Evolutionary conservation across 2,888 invertebrate genomes (phyloP).

Genomic region (Lycaena phlaeas): DNA sequence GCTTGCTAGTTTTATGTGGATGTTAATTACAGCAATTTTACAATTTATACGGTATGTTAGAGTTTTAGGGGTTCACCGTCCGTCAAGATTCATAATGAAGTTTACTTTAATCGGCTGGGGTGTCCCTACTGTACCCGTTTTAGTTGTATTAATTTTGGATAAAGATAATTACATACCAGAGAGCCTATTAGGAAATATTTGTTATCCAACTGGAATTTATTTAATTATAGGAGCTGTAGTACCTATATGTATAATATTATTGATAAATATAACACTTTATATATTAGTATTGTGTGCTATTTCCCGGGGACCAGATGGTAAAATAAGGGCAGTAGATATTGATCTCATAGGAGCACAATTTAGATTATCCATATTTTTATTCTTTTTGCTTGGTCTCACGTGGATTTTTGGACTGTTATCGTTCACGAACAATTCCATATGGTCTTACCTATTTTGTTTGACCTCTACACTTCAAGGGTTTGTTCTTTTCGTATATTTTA

Average conservation of each 20-base stretch:
- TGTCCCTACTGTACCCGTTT: slow-evolving; percentile 69
- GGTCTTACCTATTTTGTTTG: slow-evolving; percentile 76
- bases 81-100: slow-evolving; percentile 75
- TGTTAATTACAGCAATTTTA: slow-evolving; percentile 78
- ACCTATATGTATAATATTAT: slow-evolving; percentile 66
- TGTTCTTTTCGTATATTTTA: slow-evolving; percentile 75
- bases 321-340: slow-evolving; percentile 51
- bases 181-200: slow-evolving; percentile 39
- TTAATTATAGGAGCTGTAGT: slow-evolving; percentile 63
- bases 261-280: slow-evolving; percentile 69
- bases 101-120: slow-evolving; percentile 77
- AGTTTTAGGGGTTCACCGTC: slow-evolving; percentile 73
- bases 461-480: slow-evolving; percentile 76
- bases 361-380: slow-evolving; percentile 70
- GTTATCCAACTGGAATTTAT: slow-evolving; percentile 68
- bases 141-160: slow-evolving; percentile 52
- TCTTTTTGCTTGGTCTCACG: slow-evolving; percentile 74
- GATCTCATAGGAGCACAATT: slow-evolving; percentile 62
- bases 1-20: slow-evolving; percentile 80
- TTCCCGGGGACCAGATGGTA: slow-evolving; percentile 61
- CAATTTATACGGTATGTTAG: slow-evolving; percentile 80
- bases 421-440: slow-evolving; percentile 58
- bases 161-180: slow-evolving; percentile 56
- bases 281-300: slow-evolving; percentile 68
- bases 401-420: slow-evolving; percentile 76